Base-by-base conservation (phyloP, 2,888 invertebrate genomes). In the Bombyx huttoni region DNA sequence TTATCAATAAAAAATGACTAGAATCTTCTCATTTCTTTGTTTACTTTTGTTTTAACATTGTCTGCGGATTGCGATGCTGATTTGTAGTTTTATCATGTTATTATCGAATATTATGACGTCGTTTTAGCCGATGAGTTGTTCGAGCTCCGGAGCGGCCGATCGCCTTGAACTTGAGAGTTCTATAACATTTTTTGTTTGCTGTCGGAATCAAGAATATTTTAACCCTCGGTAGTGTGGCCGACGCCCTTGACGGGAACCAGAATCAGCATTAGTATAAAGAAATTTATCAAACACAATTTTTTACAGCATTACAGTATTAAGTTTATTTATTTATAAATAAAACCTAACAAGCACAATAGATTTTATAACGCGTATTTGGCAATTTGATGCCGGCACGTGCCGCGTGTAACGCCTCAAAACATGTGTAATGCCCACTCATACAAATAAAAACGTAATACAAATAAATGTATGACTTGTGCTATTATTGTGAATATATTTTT, bases 81-180 rank as follows among this genome's bases (percentile, higher is more conserved):
- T 40, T 10, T 1, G 12, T 6, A 10, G 12, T 12, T 40, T 40
- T 40, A 7, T 40, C 40, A 40, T 40, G 7, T 40, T 40, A 24
- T 24, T 24, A 40, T 40, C 40, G 40, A 7, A 12, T 40, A 12
- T 40, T 40, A 40, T 40, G 40, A 40, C 40, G 40, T 40, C 40
- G 12, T 12, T 8, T 10, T 5, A 12, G 40, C 12, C 12, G 40
- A 7, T 40, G 40, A 40, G 40, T 40, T 12, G 40, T 40, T 40
- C 40, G 40, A 40, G 40, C 40, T 1, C 40, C 35, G 83, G 73
- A 83, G 69, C 78, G 80, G 81, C 76, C 68, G 87, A 71, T 87
- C 56, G 75, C 87, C 87, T 88, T 88, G 87, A 88, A 87, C 87
- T 87, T 73, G 65, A 61, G 64, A 75, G 74, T 72, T 81, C 81